Conservation (phyloP, 2,888 invertebrate species). For the Timema podura region DNA sequence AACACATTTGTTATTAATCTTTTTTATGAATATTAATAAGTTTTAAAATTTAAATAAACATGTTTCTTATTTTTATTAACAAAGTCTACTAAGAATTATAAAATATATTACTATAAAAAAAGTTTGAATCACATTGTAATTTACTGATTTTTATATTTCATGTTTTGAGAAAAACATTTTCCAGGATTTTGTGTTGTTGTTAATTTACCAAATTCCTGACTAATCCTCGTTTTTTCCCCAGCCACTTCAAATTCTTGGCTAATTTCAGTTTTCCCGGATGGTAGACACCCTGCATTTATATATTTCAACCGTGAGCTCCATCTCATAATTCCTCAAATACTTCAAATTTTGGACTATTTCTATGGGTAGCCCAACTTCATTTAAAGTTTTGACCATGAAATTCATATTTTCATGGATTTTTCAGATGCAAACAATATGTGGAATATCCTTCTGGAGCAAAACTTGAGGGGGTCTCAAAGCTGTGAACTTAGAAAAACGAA, state of each 20-base stretch:
- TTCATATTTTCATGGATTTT: conserved; percentile 3
- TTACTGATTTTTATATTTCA: too few species aligned
- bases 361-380: neutral
- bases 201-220: neutral
- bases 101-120: too few species aligned
- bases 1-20: too few species aligned
- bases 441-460: neutral
- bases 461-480: neutral
- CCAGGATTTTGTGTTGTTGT: neutral
- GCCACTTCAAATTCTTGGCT: neutral
- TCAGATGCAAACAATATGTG: neutral
- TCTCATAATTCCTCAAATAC: neutral
- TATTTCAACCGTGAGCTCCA: neutral
- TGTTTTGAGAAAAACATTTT: too few species aligned
- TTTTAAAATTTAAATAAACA: too few species aligned
- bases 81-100: too few species aligned
- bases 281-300: neutral
- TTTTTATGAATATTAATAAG: too few species aligned
- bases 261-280: neutral
- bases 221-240: neutral
- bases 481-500: neutral
- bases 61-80: too few species aligned
- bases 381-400: neutral
- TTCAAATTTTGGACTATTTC: neutral
- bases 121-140: too few species aligned